Evolutionary conservation across 2,888 invertebrate genomes (phyloP), one percentile per base, ranked within the genome.

Genomic region (Hymenopus coronatus): DNA sequence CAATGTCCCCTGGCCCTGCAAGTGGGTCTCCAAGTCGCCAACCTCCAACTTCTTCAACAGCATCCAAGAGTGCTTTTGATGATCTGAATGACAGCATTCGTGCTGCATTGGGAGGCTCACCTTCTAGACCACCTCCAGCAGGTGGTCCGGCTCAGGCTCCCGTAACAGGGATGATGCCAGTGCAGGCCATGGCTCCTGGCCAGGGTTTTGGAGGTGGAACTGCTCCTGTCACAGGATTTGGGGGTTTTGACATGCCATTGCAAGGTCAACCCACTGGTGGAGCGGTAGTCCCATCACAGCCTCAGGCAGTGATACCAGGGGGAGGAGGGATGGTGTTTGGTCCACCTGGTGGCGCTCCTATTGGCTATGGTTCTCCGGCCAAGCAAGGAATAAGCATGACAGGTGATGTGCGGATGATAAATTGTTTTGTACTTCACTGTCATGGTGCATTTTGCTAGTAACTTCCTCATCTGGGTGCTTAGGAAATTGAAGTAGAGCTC

Each of bases 61-160:
- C 92, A 90, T 93, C 93, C 90, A 96, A 95, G 92, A 95, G 95
- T 91, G 96, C 96, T 81, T 95, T 96, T 92, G 96, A 96, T 92
- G 96, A 96, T 91, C 94, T 96, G 91, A 96, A 96, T 92, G 96
- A 96, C 92, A 95, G 94, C 89, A 96, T 96, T 94, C 94, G 95
- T 89, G 95, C 95, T 94, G 95, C 96, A 87, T 94, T 96, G 92
- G 96, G 96, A 87, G 95, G 95, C 90, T 95, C 95, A 88, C 95
- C 95, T 87, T 93, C 91, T 91, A 92, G 90, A 92, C 91, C 91
- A 84, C 90, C 89, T 84, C 88, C 90, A 83, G 83, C 89, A n/a
- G 89, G 88, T 54, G 87, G 87, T 30, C 28, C 88, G 20, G n/a
- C 87, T 85, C 87, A 86, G 82, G 85, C 90, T 82, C 90, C 90